These are phyloP conservation scores for Augochlora pura DNA, from an alignment of 1,140 invertebrate species.

Conservation along the genomic window DNA sequence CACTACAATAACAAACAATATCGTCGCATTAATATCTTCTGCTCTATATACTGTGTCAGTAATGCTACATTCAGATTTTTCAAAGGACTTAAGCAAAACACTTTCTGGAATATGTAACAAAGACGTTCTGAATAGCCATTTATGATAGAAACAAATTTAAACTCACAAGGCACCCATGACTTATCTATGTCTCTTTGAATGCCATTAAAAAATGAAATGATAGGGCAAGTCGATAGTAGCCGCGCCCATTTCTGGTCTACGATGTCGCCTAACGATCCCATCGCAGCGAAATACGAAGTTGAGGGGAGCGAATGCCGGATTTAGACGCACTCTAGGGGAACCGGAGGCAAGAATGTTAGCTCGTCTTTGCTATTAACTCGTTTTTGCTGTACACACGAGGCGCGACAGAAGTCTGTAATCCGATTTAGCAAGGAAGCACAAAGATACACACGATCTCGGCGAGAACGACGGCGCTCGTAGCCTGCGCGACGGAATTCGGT, in stretches of 20 bases:
- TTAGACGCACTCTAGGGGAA: not conserved
- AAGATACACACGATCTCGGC: slow-evolving; percentile 37
- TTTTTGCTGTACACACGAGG: slow-evolving; percentile 32
- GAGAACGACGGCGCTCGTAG: not conserved
- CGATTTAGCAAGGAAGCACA: slow-evolving; percentile 39
- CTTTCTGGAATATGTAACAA: no score
- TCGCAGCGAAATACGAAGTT: slow-evolving; percentile 2
- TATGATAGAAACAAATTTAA: no score
- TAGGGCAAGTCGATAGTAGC: not conserved
- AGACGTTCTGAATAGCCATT: no score
- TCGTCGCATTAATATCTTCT: no score
- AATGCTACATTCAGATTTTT: no score
- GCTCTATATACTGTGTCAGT: no score
- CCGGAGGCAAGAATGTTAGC: not conserved
- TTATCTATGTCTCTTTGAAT: no score
- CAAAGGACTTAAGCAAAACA: no score
- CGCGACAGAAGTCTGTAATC: slow-evolving; percentile 35
- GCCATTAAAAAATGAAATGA: no score
- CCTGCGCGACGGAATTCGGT: no score
- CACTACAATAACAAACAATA: no score
- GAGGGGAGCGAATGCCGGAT: slow-evolving; percentile 6
- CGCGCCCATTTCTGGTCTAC: not conserved
- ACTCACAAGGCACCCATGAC: no score
- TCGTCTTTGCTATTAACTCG: slow-evolving; percentile 38
- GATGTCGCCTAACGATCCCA: not conserved